Evolutionary conservation across 2,888 invertebrate genomes (phyloP).

Genomic region (Idaea dimidiata): DNA sequence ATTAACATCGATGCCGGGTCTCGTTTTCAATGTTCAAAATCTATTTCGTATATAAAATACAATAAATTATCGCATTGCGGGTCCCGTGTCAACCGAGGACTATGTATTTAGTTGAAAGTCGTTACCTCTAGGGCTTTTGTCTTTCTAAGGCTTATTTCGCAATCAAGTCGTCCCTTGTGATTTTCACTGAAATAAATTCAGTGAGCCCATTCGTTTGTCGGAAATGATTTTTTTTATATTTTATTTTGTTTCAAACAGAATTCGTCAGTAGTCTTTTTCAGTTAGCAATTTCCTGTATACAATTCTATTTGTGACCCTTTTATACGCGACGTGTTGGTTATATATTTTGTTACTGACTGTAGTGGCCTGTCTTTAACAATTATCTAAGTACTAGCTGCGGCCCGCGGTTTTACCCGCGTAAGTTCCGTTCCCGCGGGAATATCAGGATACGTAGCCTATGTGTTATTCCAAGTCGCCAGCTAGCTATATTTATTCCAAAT

Average conservation of each 20-base stretch:
- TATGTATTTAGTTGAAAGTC: constrained; percentile 41
- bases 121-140: constrained; percentile 41
- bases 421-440: too few relatives aligned
- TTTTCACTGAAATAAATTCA: constrained; percentile 27
- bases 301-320: not conserved
- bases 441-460: too few relatives aligned
- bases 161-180: constrained; percentile 44
- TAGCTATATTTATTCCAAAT: too few relatives aligned
- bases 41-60: constrained; percentile 18
- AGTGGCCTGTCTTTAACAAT: too few relatives aligned
- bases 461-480: too few relatives aligned
- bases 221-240: constrained; percentile 22
- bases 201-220: constrained; percentile 21
- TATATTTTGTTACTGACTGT: not conserved
- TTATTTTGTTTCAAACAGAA: constrained; percentile 22
- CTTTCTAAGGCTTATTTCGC: constrained; percentile 47
- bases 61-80: constrained; percentile 20
- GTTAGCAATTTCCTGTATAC: constrained; percentile 10
- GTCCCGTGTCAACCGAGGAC: constrained; percentile 33
- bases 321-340: not conserved
- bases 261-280: constrained; percentile 23
- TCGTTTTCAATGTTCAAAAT: not conserved
- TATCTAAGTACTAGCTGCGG: too few relatives aligned
- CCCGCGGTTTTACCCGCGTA: too few relatives aligned
- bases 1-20: constrained; percentile 1